These are phyloP conservation scores for Chondrilla cf. caribensis DNA, from an alignment of 37 sponge, comb jelly and placozoan genomes.

Conservation along the genomic window DNA sequence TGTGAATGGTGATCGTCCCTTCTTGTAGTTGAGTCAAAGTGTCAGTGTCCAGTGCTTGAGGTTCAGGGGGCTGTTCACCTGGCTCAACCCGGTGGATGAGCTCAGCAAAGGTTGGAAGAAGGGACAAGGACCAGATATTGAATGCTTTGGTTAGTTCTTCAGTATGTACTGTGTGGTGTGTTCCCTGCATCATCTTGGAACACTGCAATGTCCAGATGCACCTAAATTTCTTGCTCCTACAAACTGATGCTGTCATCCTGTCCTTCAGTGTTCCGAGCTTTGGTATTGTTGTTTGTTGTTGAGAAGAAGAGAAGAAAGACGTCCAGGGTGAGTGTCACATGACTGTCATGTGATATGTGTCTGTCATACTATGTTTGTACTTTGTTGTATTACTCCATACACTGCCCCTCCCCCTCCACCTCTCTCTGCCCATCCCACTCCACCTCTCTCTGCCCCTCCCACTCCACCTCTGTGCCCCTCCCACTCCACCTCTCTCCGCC, in stretches of 20 bases:
- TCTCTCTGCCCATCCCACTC: no score
- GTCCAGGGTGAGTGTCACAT: conserved; percentile 27
- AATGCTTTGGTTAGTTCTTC: conserved; percentile 49
- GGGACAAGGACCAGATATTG: conserved; percentile 71
- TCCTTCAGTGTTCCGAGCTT: conserved; percentile 52
- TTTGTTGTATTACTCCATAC: not conserved
- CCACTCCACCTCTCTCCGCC: no score
- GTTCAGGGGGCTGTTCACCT: conserved; percentile 52
- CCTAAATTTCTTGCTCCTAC: not conserved
- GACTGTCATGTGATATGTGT: not conserved
- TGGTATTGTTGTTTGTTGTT: conserved; percentile 47
- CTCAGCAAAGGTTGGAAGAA: conserved; percentile 67
- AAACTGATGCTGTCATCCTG: no score
- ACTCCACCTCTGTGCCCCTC: no score
- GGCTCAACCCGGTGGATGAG: conserved; percentile 75
- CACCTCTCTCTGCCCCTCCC: no score
- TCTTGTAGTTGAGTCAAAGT: conserved; percentile 43
- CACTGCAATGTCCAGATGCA: not conserved
- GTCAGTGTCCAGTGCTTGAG: conserved; percentile 48
- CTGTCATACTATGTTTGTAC: not conserved
- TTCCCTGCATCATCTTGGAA: no score
- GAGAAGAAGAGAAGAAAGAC: conserved; percentile 30
- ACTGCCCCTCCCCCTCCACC: no score
- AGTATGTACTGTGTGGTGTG: not conserved
- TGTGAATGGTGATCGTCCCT: not conserved